Evolutionary conservation across 2,797 vertebrate genomes (phyloP).

Genomic region (Sternarchorhynchus goeldii): DNA sequence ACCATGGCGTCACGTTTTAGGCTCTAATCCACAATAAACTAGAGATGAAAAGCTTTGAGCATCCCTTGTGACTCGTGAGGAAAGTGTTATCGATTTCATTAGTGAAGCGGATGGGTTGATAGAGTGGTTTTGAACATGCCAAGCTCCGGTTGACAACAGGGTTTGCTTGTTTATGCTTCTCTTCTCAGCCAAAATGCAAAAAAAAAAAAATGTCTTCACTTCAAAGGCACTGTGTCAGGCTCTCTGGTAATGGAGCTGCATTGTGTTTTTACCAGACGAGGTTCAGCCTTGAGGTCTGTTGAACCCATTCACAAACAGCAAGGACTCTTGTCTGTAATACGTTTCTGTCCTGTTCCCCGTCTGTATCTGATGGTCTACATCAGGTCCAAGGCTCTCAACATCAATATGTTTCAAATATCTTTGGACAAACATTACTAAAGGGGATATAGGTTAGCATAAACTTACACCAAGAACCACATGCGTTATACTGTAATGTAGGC

Average conservation of each 20-base stretch:
- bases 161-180: neutral
- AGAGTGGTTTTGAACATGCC: neutral
- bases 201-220: too few relatives aligned
- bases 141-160: neutral
- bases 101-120: neutral
- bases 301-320: neutral
- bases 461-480: neutral
- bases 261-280: conserved; percentile 15
- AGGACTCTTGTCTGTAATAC: neutral
- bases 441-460: neutral
- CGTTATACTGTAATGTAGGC: neutral
- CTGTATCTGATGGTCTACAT: neutral
- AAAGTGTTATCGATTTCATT: neutral
- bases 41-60: neutral
- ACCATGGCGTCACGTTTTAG: neutral
- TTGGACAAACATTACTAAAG: neutral
- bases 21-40: neutral
- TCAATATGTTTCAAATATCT: neutral
- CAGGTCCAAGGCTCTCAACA: neutral
- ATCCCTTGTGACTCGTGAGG: neutral
- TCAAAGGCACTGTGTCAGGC: neutral
- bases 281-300: conserved; percentile 11
- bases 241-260: neutral
- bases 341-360: neutral
- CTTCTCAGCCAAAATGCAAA: too few relatives aligned